Base-by-base conservation (phyloP, 2,797 vertebrate genomes). In the Dermochelys coriacea region DNA sequence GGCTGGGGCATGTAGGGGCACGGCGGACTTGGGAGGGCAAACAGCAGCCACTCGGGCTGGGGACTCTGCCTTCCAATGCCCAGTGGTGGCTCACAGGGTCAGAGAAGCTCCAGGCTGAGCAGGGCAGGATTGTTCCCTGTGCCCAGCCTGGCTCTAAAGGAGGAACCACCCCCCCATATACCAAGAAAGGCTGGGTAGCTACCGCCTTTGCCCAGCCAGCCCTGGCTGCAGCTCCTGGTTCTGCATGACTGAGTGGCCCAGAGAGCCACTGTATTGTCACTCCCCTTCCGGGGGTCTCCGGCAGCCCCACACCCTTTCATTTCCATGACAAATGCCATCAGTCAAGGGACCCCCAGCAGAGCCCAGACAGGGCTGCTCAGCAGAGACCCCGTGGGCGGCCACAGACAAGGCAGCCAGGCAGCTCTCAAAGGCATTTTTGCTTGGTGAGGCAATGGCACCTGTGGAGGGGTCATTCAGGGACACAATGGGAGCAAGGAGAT, bases 311-410 rank as follows among this genome's bases (percentile, higher is more conserved):
- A 0, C 31, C 49, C 21, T 55, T 4, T 0, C 34, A 18, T 78
- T 88, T 82, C 87, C 91, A 49, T 1, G 45, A 57, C 41, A 68
- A 81, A 78, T 29, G 23, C 27, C 25, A 6, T 52, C 5, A 18
- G 15, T 15, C 2, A 1, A 27, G 49, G 49, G 55, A 37, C 14
- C 16, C 2, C 16, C 2, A 3, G 79, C 54, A 45, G 41, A 84
- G 34, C 0, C 0, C 34, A 54, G 27, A 74, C 1, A 0, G 25
- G 52, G 57, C 14, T 34, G 12, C 37, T 6, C 71, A 45, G 1
- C 3, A 71, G 64, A 37, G 5, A 50, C 27, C 16, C 25, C 12
- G 31, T 23, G 5, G 19, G n/a, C n/a, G 2, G 64, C 21, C 64
- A 68, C 83, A 4, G 0, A 41, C n/a, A 21, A 25, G 49, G 47